These are phyloP conservation scores for Agrochola circellaris DNA, from an alignment of 2,888 invertebrate genomes.

Conservation along the genomic window DNA sequence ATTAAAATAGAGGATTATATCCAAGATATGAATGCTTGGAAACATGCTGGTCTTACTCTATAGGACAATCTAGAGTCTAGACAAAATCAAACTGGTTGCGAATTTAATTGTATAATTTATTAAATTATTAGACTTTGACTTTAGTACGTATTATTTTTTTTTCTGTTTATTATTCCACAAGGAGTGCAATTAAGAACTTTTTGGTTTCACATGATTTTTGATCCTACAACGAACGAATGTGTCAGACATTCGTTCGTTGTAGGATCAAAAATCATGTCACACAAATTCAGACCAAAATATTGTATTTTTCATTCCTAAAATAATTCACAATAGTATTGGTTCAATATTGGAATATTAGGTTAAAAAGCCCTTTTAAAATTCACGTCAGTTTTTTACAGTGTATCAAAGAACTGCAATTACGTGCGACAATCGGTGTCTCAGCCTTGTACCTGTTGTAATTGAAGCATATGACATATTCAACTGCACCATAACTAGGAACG, in stretches of 20 bases:
- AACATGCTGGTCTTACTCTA: too few species aligned
- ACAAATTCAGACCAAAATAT: too few species aligned
- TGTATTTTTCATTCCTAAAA: not conserved
- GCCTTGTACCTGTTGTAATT: conserved; percentile 66
- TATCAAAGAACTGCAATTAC: conserved; percentile 39
- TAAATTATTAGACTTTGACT: too few species aligned
- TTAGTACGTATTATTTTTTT: not conserved
- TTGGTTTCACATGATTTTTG: not conserved
- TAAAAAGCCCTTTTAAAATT: conserved; percentile 1
- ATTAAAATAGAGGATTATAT: too few species aligned
- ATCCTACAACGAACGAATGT: not conserved
- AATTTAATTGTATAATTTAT: too few species aligned
- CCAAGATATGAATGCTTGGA: too few species aligned
- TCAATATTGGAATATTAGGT: not conserved
- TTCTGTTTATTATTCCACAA: too few species aligned
- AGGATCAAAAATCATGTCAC: too few species aligned
- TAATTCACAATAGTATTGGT: not conserved
- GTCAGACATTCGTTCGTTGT: too few species aligned
- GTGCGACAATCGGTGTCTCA: conserved; percentile 57
- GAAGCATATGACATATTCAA: conserved; percentile 57
- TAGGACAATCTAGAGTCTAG: too few species aligned
- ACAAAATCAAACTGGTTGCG: too few species aligned
- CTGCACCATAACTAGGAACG: conserved; percentile 47
- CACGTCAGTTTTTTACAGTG: conserved; percentile 46
- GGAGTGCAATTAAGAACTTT: not conserved